Evolutionary conservation across 2,888 invertebrate genomes (phyloP).

Genomic region (Myopa testacea): DNA sequence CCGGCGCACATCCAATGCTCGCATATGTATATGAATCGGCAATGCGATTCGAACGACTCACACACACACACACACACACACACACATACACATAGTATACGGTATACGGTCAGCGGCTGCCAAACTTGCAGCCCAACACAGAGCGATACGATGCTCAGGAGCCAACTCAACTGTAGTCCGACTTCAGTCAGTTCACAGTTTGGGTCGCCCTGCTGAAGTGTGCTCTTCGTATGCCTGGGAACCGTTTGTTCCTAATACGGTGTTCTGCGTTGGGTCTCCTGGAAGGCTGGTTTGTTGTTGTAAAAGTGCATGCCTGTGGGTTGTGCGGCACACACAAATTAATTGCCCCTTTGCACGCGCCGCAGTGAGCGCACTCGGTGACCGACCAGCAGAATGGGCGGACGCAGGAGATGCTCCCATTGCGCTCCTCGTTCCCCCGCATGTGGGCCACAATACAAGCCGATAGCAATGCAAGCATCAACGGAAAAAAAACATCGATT

Average conservation of each 20-base stretch:
- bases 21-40: slow-evolving; percentile 28
- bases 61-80: too few species aligned
- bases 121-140: background rate
- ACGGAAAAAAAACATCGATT: background rate
- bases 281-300: slow-evolving; percentile 18
- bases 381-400: background rate
- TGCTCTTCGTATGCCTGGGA: background rate
- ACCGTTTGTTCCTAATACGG: background rate
- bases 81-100: background rate
- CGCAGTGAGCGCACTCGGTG: slow-evolving; percentile 18
- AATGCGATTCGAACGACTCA: background rate
- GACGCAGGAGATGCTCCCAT: background rate
- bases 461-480: background rate
- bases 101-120: background rate
- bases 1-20: slow-evolving; percentile 4
- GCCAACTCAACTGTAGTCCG: too few species aligned
- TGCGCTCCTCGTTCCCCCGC: too few species aligned
- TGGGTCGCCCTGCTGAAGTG: background rate
- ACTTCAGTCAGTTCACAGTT: background rate
- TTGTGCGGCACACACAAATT: slow-evolving; percentile 62
- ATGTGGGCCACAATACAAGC: background rate
- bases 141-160: background rate
- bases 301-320: slow-evolving; percentile 52
- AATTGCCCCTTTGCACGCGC: slow-evolving; percentile 67
- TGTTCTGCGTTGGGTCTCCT: background rate